Base-by-base conservation (phyloP, 1,140 invertebrate genomes). In the Drosophila dunni region DNA sequence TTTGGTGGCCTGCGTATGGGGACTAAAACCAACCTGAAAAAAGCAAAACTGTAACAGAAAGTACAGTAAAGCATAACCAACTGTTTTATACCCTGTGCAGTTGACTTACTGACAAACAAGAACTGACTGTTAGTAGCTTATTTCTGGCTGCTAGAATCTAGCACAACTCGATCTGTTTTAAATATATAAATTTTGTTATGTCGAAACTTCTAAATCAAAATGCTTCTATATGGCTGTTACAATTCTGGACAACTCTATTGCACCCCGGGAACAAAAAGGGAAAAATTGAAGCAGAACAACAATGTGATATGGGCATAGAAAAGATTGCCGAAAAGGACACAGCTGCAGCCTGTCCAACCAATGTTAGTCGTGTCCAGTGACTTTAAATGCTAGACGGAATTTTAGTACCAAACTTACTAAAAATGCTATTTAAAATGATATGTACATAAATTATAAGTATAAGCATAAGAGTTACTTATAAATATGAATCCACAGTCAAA, bases 1-100 rank as follows among this genome's bases (percentile, higher is more conserved):
- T 73, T 81, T 79, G 79, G 79, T 61, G 81, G 54, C 64, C 71
- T 78, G 75, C 81, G 81, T 81, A 81, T 53, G 34, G 82, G 81
- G 81, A 85, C 78, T 70, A 46, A 34, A 56, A n/a, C 58, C 3
- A 67, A 58, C 13, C 67, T 69, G 17, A 42, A 17, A 57, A 13
- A 33, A 64, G 17, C 17, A 36, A 64, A 65, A 5, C 24, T 5
- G 24, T 4, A 29, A 4, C 24, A 4, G 6, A 2, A 29, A 29
- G 24, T 29, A 29, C 24, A 29, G 24, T 29, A 4, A 6, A 29
- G 24, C 1, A 3, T 6, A 29, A 5, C 1, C 24, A 2, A 29
- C 24, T 6, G 24, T 3, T 5, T 29, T 29, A 29, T 29, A 29
- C 24, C 24, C 24, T 29, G 24, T 29, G 3, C 24, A 29, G 5